A percentile compares a stretch with the other conserved stretches of the same genome.
phyloP scores from a whole-genome alignment of 2,797 vertebrate species.

The Anas acuta region DNA sequence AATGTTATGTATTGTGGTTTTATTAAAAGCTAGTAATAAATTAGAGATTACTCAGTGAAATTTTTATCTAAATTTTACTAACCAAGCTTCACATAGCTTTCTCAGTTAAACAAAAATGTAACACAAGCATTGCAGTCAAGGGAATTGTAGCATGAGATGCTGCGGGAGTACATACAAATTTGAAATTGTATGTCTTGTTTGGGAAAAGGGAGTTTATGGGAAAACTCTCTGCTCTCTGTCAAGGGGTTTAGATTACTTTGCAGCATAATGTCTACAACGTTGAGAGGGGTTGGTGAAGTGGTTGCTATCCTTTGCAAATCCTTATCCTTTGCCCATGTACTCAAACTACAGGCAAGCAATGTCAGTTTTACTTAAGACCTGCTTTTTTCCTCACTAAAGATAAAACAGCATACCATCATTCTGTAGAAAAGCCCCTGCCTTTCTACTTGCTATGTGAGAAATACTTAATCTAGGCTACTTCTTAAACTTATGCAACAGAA shows the following conservation, averaged over 20 bases:
- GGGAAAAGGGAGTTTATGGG: background rate
- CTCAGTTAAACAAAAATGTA: background rate
- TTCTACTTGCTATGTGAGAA: background rate
- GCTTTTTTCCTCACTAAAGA: background rate
- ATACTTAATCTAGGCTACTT: background rate
- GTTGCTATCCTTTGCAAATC: background rate
- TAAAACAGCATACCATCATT: background rate
- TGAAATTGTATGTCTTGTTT: background rate
- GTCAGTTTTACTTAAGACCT: background rate
- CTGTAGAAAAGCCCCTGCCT: background rate
- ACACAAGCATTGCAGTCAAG: background rate
- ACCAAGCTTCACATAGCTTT: background rate
- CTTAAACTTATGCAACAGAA: background rate
- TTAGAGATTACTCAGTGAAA: background rate
- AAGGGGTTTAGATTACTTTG: background rate
- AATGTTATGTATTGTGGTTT: background rate
- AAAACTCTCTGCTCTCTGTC: background rate
- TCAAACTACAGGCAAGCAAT: background rate
- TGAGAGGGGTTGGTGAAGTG: background rate
- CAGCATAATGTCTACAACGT: background rate
- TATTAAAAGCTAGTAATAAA: background rate
- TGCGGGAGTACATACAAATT: background rate
- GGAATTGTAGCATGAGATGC: background rate
- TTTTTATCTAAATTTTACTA: background rate
- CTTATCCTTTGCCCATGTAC: background rate